Conservation (phyloP, 2,113 vertebrate genomes). For the Cyrtonyx montezumae region DNA sequence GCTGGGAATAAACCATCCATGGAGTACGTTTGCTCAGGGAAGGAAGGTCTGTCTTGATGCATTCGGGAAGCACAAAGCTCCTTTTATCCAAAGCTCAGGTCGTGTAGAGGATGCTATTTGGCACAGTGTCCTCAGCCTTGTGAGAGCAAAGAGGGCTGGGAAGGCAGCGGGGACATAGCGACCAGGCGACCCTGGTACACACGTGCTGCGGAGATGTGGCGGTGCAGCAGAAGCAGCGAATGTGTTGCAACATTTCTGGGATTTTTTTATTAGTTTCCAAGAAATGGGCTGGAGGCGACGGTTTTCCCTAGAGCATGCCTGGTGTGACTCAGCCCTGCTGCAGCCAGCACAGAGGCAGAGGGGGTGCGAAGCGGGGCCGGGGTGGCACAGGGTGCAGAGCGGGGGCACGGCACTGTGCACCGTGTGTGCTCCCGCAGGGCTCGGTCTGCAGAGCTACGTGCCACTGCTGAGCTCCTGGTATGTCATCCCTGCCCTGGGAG, state of each 20-base stretch:
- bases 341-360: neutral
- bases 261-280: slow-evolving; percentile 48
- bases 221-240: neutral
- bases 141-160: neutral
- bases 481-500: slow-evolving; percentile 19
- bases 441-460: neutral
- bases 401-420: neutral
- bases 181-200: neutral
- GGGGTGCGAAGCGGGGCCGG: slow-evolving; percentile 7
- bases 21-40: neutral
- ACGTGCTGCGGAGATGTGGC: neutral
- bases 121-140: neutral
- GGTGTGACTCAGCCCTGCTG: slow-evolving; percentile 27
- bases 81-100: slow-evolving; percentile 14
- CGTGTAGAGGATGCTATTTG: neutral
- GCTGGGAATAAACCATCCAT: neutral
- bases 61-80: neutral
- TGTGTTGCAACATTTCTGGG: slow-evolving; percentile 11
- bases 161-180: neutral
- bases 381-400: neutral
- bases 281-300: slow-evolving; percentile 49
- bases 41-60: neutral
- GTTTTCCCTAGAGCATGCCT: slow-evolving; percentile 41
- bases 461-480: neutral
- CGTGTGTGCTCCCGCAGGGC: neutral